These are phyloP conservation scores for Corythornis madagascariensis DNA, from an alignment of 2,113 vertebrate species.

Conservation along the genomic window DNA sequence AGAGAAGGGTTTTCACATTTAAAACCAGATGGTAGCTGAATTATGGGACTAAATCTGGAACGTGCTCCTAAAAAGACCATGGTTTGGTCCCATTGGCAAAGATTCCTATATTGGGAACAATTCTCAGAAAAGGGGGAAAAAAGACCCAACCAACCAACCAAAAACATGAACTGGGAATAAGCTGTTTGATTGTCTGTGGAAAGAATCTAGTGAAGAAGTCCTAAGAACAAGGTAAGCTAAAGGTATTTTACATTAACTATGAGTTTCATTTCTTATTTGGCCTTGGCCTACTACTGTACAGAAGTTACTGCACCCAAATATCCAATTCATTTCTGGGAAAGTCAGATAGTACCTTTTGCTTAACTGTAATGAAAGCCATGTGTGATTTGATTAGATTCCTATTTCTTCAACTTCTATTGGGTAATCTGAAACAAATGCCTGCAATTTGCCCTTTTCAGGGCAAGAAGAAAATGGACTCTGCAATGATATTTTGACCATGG, in stretches of 20 bases:
- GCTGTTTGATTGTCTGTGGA: neutral
- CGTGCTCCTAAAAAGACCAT: neutral
- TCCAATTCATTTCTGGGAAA: conserved; percentile 13
- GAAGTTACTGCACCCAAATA: neutral
- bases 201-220: neutral
- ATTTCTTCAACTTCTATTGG: neutral
- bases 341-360: conserved; percentile 3
- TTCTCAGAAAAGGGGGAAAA: conserved; percentile 13
- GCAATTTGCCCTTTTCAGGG: neutral
- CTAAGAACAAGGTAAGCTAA: neutral
- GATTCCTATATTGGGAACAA: conserved; percentile 13
- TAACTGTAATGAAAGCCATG: conserved; percentile 12
- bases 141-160: neutral
- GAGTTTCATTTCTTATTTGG: conserved; percentile 26
- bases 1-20: conserved; percentile 19
- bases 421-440: conserved; percentile 31
- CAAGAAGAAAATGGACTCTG: conserved; percentile 30
- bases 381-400: neutral
- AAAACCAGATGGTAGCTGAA: conserved; percentile 51
- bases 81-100: conserved; percentile 11
- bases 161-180: neutral
- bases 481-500: neutral
- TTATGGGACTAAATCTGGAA: conserved; percentile 30
- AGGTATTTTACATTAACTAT: conserved; percentile 36
- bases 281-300: neutral